Evolutionary conservation across 2,797 vertebrate species (phyloP), one percentile per base, ranked within the genome.

Genomic region (Cyclura pinguis): DNA sequence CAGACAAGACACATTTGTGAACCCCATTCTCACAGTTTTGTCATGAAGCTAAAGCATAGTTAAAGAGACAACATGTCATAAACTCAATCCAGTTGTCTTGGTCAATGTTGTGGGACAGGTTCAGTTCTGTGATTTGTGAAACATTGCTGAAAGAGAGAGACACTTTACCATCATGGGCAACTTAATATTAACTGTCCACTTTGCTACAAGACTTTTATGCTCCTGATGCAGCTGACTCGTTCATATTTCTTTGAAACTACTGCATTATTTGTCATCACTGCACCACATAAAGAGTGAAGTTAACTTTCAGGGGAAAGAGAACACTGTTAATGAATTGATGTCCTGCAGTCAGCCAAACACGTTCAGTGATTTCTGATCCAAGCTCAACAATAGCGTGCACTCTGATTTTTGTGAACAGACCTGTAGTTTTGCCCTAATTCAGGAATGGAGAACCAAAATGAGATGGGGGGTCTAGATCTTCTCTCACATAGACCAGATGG

Each of bases 161-260:
- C 50, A 73, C 29, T 84, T 57, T 9, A 47, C 3, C 32, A 73
- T 84, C 7, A 50, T 5, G 10, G 52, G 52, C 52, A 86, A 59
- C 72, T 86, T 59, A 76, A 77, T 76, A 73, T 77, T 62, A 89
- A 76, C 55, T 57, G 57, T 50, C 72, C 16, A 84, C 55, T 64
- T 29, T 83, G 29, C 67, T 47, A 42, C 52, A 74, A 73, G n/a
- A 88, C n/a, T 73, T 88, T 83, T 88, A 64, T 76, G 38, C 18
- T 83, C 74, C 69, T 57, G n/a, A 62, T 74, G n/a, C 80, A 57
- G 16, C 69, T 88, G 52, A 42, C 35, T 62, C 24, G 10, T 83
- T 84, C 29, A 77, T 64, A 77, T 84, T 64, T 62, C 35, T 89
- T 76, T 83, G 38, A 86, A 86, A 86, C 52, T 76, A 12, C 24